A percentile compares a stretch with the other conserved stretches of the same genome.
Conservation (phyloP, 2,113 vertebrate genomes). For the Pseudois nayaur region DNA sequence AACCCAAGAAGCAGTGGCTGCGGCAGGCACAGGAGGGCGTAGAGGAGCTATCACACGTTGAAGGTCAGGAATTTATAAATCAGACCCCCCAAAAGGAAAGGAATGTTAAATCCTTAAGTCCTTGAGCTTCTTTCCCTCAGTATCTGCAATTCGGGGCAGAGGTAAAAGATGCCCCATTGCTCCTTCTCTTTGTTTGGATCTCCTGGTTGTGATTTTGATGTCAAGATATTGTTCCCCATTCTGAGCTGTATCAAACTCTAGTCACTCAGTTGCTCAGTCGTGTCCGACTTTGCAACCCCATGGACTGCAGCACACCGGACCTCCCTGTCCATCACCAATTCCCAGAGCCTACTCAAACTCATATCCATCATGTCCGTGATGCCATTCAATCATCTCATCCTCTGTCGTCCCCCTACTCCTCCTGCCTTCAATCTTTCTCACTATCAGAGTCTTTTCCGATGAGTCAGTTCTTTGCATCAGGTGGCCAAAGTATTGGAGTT, state of each 20-base stretch:
- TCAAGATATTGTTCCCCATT: not conserved
- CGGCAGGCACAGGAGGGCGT: too few relatives aligned
- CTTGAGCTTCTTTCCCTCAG: not conserved
- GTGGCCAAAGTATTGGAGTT: not conserved
- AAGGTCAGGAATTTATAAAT: not conserved
- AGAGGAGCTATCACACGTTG: too few relatives aligned
- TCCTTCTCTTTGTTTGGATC: not conserved
- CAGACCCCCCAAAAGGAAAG: not conserved
- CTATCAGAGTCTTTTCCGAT: not conserved
- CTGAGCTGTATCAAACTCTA: not conserved
- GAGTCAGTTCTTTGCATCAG: not conserved
- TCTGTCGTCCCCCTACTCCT: not conserved
- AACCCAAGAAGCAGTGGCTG: too few relatives aligned
- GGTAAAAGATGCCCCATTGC: not conserved
- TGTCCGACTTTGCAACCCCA: not conserved
- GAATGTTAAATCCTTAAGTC: not conserved
- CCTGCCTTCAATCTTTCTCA: not conserved
- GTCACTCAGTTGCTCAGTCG: not conserved
- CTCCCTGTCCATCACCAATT: not conserved
- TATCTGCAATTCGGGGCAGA: not conserved
- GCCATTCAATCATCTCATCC: not conserved
- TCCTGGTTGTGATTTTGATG: not conserved
- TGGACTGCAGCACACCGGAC: not conserved
- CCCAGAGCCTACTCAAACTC: not conserved
- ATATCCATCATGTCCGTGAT: not conserved